These are phyloP conservation scores for Helobdella robusta DNA, from an alignment of 2,888 invertebrate species.

Conservation along the genomic window DNA sequence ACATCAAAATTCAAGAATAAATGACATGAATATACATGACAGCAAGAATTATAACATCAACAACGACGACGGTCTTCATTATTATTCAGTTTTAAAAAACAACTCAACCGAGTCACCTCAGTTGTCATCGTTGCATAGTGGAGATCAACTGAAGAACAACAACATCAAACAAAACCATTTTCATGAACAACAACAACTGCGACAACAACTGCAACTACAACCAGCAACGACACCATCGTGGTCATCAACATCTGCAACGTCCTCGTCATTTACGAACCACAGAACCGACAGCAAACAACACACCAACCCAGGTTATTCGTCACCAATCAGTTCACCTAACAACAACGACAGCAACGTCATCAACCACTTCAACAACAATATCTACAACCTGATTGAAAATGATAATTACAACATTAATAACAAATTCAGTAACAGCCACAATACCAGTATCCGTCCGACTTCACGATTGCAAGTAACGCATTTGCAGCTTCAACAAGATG, in stretches of 20 bases:
- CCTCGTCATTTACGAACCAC: neutral
- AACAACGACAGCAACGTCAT: conserved; percentile 5
- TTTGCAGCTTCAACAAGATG: too few relatives aligned
- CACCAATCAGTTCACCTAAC: neutral
- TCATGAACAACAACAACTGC: too few relatives aligned
- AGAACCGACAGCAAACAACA: neutral
- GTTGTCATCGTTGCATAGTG: too few relatives aligned
- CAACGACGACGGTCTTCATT: too few relatives aligned
- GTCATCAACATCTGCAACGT: conserved; percentile 1
- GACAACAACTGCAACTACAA: conserved; percentile 8
- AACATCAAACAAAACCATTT: neutral
- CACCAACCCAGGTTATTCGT: neutral
- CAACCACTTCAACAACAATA: conserved; percentile 6
- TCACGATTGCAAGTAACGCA: too few relatives aligned
- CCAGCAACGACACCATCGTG: too few relatives aligned
- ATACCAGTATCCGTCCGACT: too few relatives aligned
- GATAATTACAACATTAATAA: conserved; percentile 1
- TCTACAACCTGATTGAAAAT: neutral
- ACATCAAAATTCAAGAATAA: neutral
- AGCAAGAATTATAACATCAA: neutral
- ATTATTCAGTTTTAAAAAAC: too few relatives aligned
- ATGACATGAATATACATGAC: neutral
- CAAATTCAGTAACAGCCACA: conserved; percentile 5
- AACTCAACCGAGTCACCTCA: too few relatives aligned
- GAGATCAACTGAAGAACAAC: too few relatives aligned